Base-by-base conservation (phyloP, 2,797 vertebrate species). In the Tapirus indicus region DNA sequence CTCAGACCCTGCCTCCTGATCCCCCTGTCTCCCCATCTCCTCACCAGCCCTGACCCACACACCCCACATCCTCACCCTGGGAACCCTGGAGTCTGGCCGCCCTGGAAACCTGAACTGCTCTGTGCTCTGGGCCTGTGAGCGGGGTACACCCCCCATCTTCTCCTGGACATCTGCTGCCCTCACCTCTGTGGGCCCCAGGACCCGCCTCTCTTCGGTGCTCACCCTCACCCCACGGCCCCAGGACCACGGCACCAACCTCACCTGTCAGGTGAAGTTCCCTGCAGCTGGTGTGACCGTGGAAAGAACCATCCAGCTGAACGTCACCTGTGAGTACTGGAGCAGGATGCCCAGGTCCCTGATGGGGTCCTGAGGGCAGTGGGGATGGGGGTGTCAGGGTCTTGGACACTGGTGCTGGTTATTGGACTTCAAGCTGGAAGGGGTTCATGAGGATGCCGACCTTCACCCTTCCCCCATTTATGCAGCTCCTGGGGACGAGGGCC, bases 31-130 rank as follows among this genome's bases (percentile, higher is more conserved):
- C 2, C 16, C 5, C 9, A 4, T 21, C 8, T 47, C 16, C 13
- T 27, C 74, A 10, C 16, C 66, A 97, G 96, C 62, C 29, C 60
- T 96, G 23, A 72, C 17, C 4, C 74, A 52, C 49, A 56, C 20
- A 2, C 94, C 95, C 17, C 0, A 71, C 8, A 32, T 96, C 38
- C 44, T 7, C 58, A 32, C 64, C 20, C 20, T 0, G 0, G 35
- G 2, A 0, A 21, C 11, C 7, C n/a, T 86, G 68, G 58, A 54
- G 32, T 2, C 27, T 0, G 54, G 86, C 6, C 14, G 0, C 6
- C 60, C 74, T 27, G 16, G 3, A 7, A 89, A 88, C 20, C 69
- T 97, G 77, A 93, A 18, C 79, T 97, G 90, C 79, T 66, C 87
- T 21, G 78, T 93, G 71, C 56, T 90, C 35, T 93, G 72, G 41